phyloP scores from a whole-genome alignment of 2,888 invertebrate genomes.

The Rhagonycha lutea region DNA sequence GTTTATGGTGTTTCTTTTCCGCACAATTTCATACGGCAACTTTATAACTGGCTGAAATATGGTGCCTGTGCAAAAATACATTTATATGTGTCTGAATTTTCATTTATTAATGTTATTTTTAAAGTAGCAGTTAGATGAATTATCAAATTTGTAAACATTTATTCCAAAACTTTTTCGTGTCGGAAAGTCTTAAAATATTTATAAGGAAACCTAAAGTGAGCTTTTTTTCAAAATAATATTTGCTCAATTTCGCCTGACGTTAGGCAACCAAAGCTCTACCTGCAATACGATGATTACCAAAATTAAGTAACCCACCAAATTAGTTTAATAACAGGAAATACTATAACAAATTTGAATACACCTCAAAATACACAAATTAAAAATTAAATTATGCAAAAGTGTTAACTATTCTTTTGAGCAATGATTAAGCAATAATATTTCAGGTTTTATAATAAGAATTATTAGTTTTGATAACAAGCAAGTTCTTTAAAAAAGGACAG shows the following conservation, averaged over 20 bases:
- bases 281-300: not conserved
- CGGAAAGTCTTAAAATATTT: not conserved
- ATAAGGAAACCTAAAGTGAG: not conserved
- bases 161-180: not conserved
- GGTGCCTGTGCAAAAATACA: constrained; percentile 33
- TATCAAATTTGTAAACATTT: not conserved
- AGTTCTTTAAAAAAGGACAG: constrained; percentile 43
- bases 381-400: not conserved
- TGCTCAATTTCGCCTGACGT: not conserved
- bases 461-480: constrained; percentile 36
- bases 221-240: not conserved
- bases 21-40: constrained; percentile 49
- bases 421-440: constrained; percentile 1
- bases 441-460: constrained; percentile 15
- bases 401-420: not conserved
- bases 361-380: not conserved
- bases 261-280: not conserved
- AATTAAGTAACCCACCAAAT: not conserved
- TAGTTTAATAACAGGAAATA: not conserved
- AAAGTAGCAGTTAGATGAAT: constrained; percentile 18
- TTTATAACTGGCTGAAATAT: constrained; percentile 56
- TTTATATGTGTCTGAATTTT: constrained; percentile 25
- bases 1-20: constrained; percentile 52
- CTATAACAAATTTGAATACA: not conserved
- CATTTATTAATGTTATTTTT: constrained; percentile 7